Conservation (phyloP, 2,888 invertebrate genomes). For the Scrobipalpa costella region DNA sequence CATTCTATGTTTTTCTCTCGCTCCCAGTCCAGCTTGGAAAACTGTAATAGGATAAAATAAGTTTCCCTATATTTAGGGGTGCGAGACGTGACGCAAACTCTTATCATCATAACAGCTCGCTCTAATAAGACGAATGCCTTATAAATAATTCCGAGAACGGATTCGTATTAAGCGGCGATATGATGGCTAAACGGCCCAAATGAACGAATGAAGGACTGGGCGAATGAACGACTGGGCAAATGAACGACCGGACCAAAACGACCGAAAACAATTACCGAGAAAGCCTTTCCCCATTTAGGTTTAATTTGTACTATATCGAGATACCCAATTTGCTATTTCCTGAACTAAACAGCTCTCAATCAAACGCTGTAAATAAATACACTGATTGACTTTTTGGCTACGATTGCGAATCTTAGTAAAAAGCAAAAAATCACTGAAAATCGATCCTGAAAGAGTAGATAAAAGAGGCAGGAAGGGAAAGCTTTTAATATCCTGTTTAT, state of each 20-base stretch:
- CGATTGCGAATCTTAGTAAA: neutral
- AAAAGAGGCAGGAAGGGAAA: no score
- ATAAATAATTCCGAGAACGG: constrained; percentile 22
- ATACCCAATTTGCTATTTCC: constrained; percentile 3
- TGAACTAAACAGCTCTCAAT: neutral
- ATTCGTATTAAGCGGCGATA: constrained; percentile 21
- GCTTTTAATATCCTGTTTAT: no score
- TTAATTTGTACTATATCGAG: constrained; percentile 28
- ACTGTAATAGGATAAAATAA: neutral
- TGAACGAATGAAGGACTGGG: neutral
- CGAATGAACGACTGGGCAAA: constrained; percentile 18
- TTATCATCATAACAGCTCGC: neutral
- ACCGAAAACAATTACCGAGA: constrained; percentile 29
- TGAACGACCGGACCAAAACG: constrained; percentile 24
- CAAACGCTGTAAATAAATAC: no score
- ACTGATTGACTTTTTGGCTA: neutral
- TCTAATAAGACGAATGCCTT: constrained; percentile 11
- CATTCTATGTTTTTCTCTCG: no score
- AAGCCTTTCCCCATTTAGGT: constrained; percentile 28
- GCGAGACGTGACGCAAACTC: constrained; percentile 9
- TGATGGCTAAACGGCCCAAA: constrained; percentile 24
- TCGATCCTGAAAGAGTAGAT: no score
- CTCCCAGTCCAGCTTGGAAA: no score
- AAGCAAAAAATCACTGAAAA: no score
- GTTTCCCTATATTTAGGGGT: neutral